Evolutionary conservation across 2,113 vertebrate genomes (phyloP).

Genomic region (Prunella himalayana): DNA sequence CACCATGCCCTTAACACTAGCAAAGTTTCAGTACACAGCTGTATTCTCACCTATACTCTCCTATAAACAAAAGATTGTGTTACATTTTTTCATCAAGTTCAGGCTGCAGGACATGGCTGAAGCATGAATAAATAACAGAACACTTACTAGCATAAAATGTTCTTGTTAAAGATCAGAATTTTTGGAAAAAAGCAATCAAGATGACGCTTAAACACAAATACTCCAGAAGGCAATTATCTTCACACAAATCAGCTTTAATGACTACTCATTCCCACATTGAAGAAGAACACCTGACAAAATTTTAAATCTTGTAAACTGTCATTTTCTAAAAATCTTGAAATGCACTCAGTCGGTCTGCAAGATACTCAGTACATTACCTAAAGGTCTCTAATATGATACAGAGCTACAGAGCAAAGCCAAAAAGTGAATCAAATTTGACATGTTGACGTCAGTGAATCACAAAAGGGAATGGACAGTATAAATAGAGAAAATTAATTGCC

Average conservation of each 20-base stretch:
- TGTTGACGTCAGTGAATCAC: constrained; percentile 45
- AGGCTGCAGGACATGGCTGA: background rate
- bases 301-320: background rate
- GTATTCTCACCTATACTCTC: background rate
- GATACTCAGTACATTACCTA: constrained; percentile 5
- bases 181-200: background rate
- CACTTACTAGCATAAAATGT: background rate
- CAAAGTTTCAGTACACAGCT: background rate
- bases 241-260: background rate
- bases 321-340: constrained; percentile 25
- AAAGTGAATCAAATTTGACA: constrained; percentile 54
- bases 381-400: constrained; percentile 51
- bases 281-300: background rate
- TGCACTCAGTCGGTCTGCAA: background rate
- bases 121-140: background rate
- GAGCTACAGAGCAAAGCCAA: constrained; percentile 22
- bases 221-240: background rate
- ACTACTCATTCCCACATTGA: constrained; percentile 1
- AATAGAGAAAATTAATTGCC: constrained; percentile 59
- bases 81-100: background rate
- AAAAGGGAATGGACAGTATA: constrained; percentile 39
- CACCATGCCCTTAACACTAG: background rate
- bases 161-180: background rate
- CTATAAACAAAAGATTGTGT: background rate
- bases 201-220: background rate